Evolutionary conservation across 2,888 invertebrate species (phyloP), one percentile per base, ranked within the genome.

Genomic region (Hydrotaea cyrtoneurina): DNA sequence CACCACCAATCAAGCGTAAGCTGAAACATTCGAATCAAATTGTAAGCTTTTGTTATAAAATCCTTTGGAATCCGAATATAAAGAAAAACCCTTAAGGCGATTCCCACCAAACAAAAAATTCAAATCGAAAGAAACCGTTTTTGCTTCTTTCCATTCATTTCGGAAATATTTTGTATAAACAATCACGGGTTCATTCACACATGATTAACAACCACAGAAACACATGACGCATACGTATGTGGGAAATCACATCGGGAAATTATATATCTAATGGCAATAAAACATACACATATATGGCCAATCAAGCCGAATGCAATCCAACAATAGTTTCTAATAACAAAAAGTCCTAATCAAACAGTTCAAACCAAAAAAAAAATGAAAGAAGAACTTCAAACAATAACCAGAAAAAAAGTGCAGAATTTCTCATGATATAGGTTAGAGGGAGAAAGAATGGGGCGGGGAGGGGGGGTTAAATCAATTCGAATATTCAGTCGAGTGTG

Each of bases 311-410:
- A 75, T 46, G 26, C 55, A 80, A 19, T 11, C 50, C 78, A 85
- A 85, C 79, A 82, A 85, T 82, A 82, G 82, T 80, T 82, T 69
- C 77, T 85, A 82, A 85, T 71, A 79, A 77, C 55, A 69, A 69
- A 69, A 43, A 82, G n/a, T 62, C 73, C 76, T 82, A 79, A 79
- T 69, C 82, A 85, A 77, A 84, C 76, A 84, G 46, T 82, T 79
- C 59, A 43, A 43, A 66, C 19, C 43, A 21, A 64, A 36, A 57
- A 11, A 21, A 10, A 71, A 62, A n/a, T n/a, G 31, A 46, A 59
- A 73, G 36, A 59, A 21, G 39, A 76, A 53, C 10, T 81, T 76
- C 72, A 57, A 50, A 81, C 50, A 73, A 84, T n/a, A n/a, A n/a
- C n/a, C n/a, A n/a, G 64, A 39, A 0, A 19, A 69, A 46, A 46